Evolutionary conservation across 2,888 invertebrate genomes (phyloP).

Genomic region (Agriopis aurantiaria): DNA sequence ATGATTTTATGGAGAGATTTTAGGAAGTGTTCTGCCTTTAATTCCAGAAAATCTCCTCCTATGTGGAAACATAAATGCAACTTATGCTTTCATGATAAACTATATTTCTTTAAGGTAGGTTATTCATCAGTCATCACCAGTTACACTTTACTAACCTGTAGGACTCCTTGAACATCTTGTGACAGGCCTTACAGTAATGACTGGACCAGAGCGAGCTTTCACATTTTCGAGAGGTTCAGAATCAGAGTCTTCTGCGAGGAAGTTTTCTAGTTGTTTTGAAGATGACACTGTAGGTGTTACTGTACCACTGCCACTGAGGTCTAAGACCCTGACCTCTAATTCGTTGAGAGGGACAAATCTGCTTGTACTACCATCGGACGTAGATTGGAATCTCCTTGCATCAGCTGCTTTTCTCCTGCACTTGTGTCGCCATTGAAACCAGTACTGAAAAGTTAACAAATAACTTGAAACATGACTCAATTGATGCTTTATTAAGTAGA

Average conservation of each 20-base stretch:
- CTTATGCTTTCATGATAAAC: too few relatives aligned
- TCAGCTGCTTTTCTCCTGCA: slow-evolving; percentile 76
- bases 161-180: slow-evolving; percentile 29
- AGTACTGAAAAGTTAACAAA: slow-evolving; percentile 65
- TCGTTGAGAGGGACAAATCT: slow-evolving; percentile 73
- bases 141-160: slow-evolving; percentile 15
- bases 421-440: slow-evolving; percentile 80
- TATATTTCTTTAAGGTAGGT: too few relatives aligned
- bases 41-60: too few relatives aligned
- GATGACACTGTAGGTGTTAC: slow-evolving; percentile 51
- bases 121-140: background rate
- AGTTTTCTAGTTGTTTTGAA: slow-evolving; percentile 62
- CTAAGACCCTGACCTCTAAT: slow-evolving; percentile 73
- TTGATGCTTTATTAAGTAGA: background rate
- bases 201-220: slow-evolving; percentile 49
- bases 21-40: too few relatives aligned
- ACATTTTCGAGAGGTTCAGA: slow-evolving; percentile 65
- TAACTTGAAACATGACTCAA: background rate
- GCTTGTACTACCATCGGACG: slow-evolving; percentile 56
- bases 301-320: slow-evolving; percentile 65
- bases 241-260: slow-evolving; percentile 67
- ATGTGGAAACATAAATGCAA: too few relatives aligned
- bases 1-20: too few relatives aligned
- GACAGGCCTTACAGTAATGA: slow-evolving; percentile 38
- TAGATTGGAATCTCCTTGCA: slow-evolving; percentile 60